A percentile compares a stretch with the other conserved stretches of the same genome.
Conservation (phyloP, 2,113 vertebrate genomes). For the Phrynosoma platyrhinos region DNA sequence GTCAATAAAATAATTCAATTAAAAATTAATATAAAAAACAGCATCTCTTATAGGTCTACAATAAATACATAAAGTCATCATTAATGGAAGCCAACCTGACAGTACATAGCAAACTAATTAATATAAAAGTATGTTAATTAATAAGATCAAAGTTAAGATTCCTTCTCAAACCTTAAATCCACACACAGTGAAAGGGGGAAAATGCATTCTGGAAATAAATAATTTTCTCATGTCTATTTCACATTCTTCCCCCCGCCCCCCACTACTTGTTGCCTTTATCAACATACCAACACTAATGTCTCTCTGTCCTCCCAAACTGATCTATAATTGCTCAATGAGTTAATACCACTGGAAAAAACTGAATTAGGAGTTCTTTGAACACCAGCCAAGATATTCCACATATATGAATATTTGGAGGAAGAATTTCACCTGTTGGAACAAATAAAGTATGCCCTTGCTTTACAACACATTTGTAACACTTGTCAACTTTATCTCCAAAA, state of each 20-base stretch:
- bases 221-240: background rate
- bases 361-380: constrained; percentile 9
- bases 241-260: background rate
- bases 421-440: constrained; percentile 91
- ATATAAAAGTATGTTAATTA: background rate
- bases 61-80: too few species aligned
- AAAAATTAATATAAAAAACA: too few species aligned
- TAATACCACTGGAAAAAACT: background rate
- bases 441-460: constrained; percentile 96
- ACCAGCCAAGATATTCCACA: background rate
- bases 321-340: background rate
- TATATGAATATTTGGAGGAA: background rate
- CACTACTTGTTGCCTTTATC: background rate
- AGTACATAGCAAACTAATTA: background rate
- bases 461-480: constrained; percentile 91
- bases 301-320: background rate
- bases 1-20: too few species aligned
- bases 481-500: constrained; percentile 95
- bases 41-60: too few species aligned
- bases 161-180: background rate
- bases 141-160: background rate
- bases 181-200: background rate
- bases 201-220: background rate
- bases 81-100: too few species aligned
- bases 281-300: constrained; percentile 6